Evolutionary conservation across 2,797 vertebrate species (phyloP).

Genomic region (Emydoidea blandingii): DNA sequence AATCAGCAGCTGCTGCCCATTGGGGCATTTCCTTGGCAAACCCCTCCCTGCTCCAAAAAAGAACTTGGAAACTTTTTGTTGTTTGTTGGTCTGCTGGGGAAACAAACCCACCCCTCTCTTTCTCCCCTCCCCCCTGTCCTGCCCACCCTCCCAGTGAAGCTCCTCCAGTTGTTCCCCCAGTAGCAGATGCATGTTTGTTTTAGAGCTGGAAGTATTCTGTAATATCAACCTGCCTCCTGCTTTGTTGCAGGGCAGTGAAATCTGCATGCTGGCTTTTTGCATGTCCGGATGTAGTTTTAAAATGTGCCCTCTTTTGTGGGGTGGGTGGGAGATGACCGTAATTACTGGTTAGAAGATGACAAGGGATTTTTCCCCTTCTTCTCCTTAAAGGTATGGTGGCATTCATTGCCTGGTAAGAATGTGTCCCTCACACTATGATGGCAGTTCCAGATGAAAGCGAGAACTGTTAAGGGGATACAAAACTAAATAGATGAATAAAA

Average conservation of each 20-base stretch:
- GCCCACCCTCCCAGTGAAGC: neutral
- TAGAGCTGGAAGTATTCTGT: conserved; percentile 19
- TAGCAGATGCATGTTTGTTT: conserved; percentile 2
- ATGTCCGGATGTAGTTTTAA: rapidly evolving
- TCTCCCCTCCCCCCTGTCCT: neutral
- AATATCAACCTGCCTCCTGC: conserved; percentile 26
- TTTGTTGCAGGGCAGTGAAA: neutral
- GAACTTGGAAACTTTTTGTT: neutral
- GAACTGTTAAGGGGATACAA: neutral
- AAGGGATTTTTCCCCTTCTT: neutral
- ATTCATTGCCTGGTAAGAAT: neutral
- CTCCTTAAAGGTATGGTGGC: neutral
- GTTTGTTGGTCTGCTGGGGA: neutral
- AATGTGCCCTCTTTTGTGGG: neutral
- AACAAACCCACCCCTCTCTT: neutral
- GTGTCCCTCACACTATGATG: neutral
- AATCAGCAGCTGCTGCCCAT: too few species aligned
- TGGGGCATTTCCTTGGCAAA: neutral
- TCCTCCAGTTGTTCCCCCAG: neutral
- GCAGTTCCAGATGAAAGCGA: neutral
- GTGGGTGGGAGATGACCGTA: neutral
- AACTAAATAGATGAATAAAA: neutral
- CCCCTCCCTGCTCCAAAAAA: neutral
- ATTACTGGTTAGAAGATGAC: neutral
- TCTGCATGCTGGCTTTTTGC: conserved; percentile 7